Conservation (phyloP, 2,797 vertebrate species). For the Apogon hyalosoma region DNA sequence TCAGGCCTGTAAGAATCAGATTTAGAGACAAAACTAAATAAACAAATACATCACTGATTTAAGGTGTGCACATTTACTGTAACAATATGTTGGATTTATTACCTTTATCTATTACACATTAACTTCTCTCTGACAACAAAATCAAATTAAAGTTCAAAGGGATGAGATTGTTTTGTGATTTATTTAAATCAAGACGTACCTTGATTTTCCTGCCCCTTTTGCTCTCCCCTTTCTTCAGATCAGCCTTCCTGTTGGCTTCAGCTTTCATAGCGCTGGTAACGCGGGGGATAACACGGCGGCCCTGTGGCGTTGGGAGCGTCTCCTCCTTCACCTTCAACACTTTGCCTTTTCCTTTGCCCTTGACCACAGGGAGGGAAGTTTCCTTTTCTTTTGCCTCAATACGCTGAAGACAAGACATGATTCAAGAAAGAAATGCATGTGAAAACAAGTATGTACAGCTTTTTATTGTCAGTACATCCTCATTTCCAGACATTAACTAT, state of each 20-base stretch:
- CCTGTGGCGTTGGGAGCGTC: constrained; percentile 90
- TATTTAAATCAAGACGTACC: constrained; percentile 43
- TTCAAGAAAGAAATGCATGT: not conserved
- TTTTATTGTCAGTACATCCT: too few relatives aligned
- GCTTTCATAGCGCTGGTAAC: constrained; percentile 94
- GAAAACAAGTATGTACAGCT: too few relatives aligned
- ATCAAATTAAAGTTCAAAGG: too few relatives aligned
- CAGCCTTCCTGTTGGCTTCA: constrained; percentile 88
- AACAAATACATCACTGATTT: not conserved
- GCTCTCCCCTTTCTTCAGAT: constrained; percentile 65
- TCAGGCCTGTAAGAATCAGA: too few relatives aligned
- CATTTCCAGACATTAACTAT: too few relatives aligned
- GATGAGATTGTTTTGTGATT: not conserved
- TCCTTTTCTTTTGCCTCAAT: constrained; percentile 89
- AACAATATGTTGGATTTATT: too few relatives aligned
- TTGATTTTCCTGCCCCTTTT: constrained; percentile 85
- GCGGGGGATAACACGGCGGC: constrained; percentile 89
- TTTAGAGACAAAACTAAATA: not conserved
- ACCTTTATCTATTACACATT: too few relatives aligned
- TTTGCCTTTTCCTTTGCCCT: constrained; percentile 83
- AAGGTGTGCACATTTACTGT: too few relatives aligned
- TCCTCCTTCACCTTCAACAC: constrained; percentile 87
- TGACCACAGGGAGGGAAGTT: constrained; percentile 68
- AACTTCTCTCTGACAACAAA: too few relatives aligned
- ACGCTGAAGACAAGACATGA: constrained; percentile 71